Evolutionary conservation across 2,113 vertebrate genomes (phyloP).

Genomic region (Pristiophorus japonicus): DNA sequence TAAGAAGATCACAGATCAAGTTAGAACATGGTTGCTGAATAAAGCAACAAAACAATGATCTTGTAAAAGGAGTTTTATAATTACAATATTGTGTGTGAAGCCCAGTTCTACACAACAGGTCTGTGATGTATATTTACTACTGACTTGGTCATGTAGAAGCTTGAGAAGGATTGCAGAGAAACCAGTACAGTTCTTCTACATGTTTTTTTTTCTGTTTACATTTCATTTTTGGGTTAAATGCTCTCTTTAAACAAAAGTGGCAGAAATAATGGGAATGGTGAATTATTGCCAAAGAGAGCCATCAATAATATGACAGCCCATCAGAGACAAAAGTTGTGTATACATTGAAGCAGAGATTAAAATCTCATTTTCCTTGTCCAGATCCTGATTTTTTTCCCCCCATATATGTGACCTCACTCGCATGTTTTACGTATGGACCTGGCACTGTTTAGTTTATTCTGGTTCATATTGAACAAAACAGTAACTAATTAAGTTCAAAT

Average conservation of each 20-base stretch:
- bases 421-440: background rate
- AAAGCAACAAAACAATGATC: background rate
- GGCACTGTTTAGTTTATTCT: background rate
- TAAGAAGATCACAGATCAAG: background rate
- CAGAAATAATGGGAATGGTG: background rate
- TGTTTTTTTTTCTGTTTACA: background rate
- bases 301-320: background rate
- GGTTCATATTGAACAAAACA: background rate
- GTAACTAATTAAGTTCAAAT: background rate
- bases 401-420: background rate
- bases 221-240: background rate
- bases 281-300: background rate
- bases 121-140: background rate
- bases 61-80: background rate
- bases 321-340: background rate
- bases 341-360: background rate
- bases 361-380: background rate
- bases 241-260: background rate
- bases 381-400: background rate
- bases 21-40: background rate
- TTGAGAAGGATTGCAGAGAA: background rate
- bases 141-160: background rate
- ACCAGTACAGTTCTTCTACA: background rate
- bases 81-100: background rate
- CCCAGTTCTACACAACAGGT: background rate